Conservation (phyloP, 2,888 invertebrate species). For the Dryadula phaetusa region DNA sequence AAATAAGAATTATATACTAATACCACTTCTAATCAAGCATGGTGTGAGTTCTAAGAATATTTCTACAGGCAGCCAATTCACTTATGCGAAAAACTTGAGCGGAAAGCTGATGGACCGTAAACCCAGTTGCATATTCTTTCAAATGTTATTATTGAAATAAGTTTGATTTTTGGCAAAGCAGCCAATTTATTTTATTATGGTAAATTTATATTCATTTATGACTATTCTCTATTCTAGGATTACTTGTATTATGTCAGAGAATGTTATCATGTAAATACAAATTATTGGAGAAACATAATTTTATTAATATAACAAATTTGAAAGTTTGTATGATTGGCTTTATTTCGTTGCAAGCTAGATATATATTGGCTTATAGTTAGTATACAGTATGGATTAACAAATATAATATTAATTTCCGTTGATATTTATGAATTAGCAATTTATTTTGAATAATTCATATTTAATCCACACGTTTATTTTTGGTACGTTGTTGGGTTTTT, state of each 20-base stretch:
- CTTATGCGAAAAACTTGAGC: conserved; percentile 66
- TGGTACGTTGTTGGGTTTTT: no score
- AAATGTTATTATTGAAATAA: conserved; percentile 42
- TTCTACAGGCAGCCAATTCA: conserved; percentile 68
- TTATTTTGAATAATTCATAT: no score
- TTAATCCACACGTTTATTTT: no score
- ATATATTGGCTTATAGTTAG: not conserved
- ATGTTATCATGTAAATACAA: not conserved
- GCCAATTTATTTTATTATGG: conserved; percentile 31
- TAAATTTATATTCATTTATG: conserved; percentile 13
- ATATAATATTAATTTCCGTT: no score
- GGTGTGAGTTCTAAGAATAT: conserved; percentile 44
- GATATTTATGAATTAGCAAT: no score
- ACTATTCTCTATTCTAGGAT: not conserved
- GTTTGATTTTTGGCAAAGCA: conserved; percentile 35
- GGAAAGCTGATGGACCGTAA: conserved; percentile 53
- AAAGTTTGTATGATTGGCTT: not conserved
- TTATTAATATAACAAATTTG: not conserved
- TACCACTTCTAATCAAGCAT: not conserved
- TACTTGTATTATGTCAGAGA: not conserved
- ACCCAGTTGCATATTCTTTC: conserved; percentile 49
- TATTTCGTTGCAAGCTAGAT: not conserved
- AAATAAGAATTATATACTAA: not conserved
- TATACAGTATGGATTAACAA: not conserved
- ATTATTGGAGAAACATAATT: conserved; percentile 6